phyloP scores from a whole-genome alignment of 2,888 invertebrate species.

The Pachliopta kotzebuea region DNA sequence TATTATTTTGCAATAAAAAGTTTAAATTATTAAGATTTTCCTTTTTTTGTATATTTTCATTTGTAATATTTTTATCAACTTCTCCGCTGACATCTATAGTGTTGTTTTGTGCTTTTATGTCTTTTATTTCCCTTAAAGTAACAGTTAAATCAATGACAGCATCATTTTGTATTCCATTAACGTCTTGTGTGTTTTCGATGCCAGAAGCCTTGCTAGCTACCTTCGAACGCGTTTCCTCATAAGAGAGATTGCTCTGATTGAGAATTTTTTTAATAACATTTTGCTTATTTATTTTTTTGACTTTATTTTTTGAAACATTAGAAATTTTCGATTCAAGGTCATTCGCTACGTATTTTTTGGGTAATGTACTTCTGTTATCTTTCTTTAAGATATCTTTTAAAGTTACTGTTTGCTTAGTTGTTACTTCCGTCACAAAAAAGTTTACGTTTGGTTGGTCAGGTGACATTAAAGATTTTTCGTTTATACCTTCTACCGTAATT shows the following conservation, averaged over 20 bases:
- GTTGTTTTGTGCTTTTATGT: slow-evolving; percentile 23
- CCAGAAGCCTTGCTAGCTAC: background rate
- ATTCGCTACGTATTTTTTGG: slow-evolving; percentile 67
- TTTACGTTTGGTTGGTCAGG: slow-evolving; percentile 29
- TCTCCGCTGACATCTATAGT: slow-evolving; percentile 30
- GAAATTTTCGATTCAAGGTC: slow-evolving; percentile 48
- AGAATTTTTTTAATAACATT: background rate
- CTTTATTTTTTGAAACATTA: slow-evolving; percentile 38
- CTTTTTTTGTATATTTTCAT: background rate
- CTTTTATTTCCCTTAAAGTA: slow-evolving; percentile 29
- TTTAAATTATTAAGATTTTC: slow-evolving; percentile 5
- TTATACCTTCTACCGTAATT: slow-evolving; percentile 35
- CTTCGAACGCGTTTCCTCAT: background rate
- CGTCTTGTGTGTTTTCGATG: background rate
- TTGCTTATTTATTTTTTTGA: slow-evolving; percentile 16
- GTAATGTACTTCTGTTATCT: slow-evolving; percentile 47
- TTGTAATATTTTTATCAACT: slow-evolving; percentile 4
- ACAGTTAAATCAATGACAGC: slow-evolving; percentile 23
- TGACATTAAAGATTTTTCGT: slow-evolving; percentile 30
- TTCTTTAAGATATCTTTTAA: slow-evolving; percentile 45
- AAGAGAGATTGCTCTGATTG: slow-evolving; percentile 7
- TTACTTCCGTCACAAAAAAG: slow-evolving; percentile 37
- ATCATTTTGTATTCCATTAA: slow-evolving; percentile 17
- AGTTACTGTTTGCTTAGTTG: slow-evolving; percentile 36
- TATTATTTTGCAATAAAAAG: background rate